Evolutionary conservation across 2,888 invertebrate genomes (phyloP).

Genomic region (Notocelia uddmanniana): DNA sequence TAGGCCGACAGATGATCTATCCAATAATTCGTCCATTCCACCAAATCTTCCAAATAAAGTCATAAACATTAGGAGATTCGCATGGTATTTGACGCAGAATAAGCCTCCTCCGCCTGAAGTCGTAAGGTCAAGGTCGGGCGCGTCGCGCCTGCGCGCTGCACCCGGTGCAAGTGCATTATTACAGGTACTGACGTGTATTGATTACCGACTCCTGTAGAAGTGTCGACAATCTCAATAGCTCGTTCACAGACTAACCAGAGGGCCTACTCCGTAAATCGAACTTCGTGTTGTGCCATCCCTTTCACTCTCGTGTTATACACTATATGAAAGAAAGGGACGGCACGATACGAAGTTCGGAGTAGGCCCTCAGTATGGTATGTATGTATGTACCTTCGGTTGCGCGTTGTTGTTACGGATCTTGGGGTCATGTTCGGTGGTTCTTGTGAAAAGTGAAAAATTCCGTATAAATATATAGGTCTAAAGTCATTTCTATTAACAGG

Average conservation of each 20-base stretch:
- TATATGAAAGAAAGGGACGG: too few species aligned
- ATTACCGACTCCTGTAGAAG: slow-evolving; percentile 1
- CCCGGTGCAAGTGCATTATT: slow-evolving; percentile 55
- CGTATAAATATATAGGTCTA: not conserved
- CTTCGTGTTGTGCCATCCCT: too few species aligned
- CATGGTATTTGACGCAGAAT: not conserved
- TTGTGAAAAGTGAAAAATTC: not conserved
- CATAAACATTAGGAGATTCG: not conserved
- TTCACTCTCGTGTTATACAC: too few species aligned
- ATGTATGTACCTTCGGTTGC: too few species aligned
- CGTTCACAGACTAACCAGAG: not conserved
- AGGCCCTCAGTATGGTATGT: too few species aligned
- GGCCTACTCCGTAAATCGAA: too few species aligned
- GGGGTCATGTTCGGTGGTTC: not conserved
- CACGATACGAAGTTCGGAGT: too few species aligned
- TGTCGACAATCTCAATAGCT: not conserved
- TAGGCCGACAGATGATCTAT: too few species aligned
- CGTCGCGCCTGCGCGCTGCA: slow-evolving; percentile 70
- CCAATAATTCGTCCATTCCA: too few species aligned
- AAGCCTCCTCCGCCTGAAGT: slow-evolving; percentile 52
- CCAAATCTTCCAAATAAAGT: too few species aligned
- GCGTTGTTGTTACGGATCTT: not conserved
- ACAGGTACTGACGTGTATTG: slow-evolving; percentile 30
- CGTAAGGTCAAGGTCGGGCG: slow-evolving; percentile 77
- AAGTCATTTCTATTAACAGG: too few species aligned